Evolutionary conservation across 2,113 vertebrate genomes (phyloP).

Genomic region (Reinhardtius hippoglossoides): DNA sequence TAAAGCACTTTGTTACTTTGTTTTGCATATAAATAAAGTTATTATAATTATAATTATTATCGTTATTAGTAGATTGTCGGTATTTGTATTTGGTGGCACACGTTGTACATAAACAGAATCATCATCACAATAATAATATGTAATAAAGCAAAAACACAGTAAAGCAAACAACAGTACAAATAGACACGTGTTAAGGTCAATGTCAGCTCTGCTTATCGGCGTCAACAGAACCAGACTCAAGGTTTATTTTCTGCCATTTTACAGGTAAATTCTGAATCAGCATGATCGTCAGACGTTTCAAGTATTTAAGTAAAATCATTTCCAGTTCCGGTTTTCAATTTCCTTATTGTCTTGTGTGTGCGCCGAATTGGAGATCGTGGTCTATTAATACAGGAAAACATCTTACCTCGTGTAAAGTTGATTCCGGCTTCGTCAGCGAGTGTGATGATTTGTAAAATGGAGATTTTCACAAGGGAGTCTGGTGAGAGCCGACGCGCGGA

Average conservation of each 20-base stretch:
- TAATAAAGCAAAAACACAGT: no score
- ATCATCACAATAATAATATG: no score
- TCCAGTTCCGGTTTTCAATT: background rate
- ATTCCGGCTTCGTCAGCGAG: fast-evolving
- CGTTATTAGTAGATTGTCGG: no score
- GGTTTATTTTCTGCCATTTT: background rate
- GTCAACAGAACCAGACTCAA: background rate
- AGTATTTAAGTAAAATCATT: background rate
- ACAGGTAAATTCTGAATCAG: fast-evolving
- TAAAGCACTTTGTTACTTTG: no score
- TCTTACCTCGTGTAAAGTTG: fast-evolving
- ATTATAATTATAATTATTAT: no score
- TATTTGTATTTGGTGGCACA: no score
- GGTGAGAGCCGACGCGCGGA: background rate
- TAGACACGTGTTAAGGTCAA: background rate
- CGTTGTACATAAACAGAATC: no score
- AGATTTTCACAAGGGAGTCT: background rate
- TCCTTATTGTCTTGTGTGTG: background rate
- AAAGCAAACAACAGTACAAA: background rate
- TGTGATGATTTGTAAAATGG: fast-evolving
- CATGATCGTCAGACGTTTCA: background rate
- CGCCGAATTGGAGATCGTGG: slow-evolving; percentile 11
- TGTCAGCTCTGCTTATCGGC: background rate
- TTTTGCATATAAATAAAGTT: no score
- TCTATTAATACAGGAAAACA: fast-evolving